Conservation (phyloP, 2,113 vertebrate species). For the Oreocharis arfaki region DNA sequence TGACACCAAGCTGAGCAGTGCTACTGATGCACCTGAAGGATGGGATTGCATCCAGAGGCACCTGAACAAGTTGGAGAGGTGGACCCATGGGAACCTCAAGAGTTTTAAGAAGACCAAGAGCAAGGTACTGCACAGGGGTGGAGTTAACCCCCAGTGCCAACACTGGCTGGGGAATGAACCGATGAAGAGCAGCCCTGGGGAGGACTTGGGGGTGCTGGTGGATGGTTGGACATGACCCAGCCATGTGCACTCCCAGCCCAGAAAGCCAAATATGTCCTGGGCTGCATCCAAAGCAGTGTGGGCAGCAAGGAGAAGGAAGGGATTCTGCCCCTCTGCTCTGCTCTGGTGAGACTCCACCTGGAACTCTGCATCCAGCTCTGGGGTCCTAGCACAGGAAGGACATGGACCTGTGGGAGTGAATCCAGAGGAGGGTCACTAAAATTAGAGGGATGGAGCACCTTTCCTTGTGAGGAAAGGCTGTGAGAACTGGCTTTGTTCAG, state of each 20-base stretch:
- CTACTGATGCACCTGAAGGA: not conserved
- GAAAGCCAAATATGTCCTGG: not conserved
- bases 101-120: not conserved
- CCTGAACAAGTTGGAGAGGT: rapidly evolving
- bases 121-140: rapidly evolving
- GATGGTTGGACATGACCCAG: not conserved
- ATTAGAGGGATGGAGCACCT: not conserved
- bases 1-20: not conserved
- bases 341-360: not conserved
- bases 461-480: not conserved
- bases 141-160: rapidly evolving
- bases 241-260: not conserved
- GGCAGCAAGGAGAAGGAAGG: rapidly evolving
- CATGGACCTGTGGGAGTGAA: rapidly evolving
- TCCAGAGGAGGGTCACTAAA: not conserved
- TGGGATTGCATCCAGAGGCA: not conserved
- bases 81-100: rapidly evolving
- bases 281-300: not conserved
- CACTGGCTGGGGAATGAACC: not conserved
- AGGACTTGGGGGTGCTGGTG: not conserved
- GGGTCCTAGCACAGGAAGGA: not conserved
- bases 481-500: not conserved
- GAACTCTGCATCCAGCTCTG: not conserved
- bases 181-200: rapidly evolving
- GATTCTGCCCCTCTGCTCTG: not conserved